Conservation (phyloP, 2,113 vertebrate genomes). For the pig (Sus scrofa) region T2T-Sscrofa CM000830.6:53322001-53322500, state of each 20-base stretch:
- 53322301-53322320: background rate
- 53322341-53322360: background rate
- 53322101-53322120: slow-evolving; percentile 11
- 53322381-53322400: background rate
- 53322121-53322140: background rate
- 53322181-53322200: background rate
- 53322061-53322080: background rate
- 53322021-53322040: slow-evolving; percentile 5
- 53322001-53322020: background rate
- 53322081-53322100: background rate
- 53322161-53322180: background rate
- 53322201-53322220: background rate
- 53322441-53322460: background rate
- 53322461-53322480: slow-evolving; percentile 21
- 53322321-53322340: background rate
- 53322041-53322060: slow-evolving; percentile 7
- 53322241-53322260: background rate
- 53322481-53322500: background rate
- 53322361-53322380: background rate
- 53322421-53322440: background rate
- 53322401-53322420: slow-evolving; percentile 2
- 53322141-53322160: background rate
- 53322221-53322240: background rate
- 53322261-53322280: background rate
- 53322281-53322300: background rate